Base-by-base conservation (phyloP, 2,797 vertebrate genomes). In the Catamblyrhynchus diadema region DNA sequence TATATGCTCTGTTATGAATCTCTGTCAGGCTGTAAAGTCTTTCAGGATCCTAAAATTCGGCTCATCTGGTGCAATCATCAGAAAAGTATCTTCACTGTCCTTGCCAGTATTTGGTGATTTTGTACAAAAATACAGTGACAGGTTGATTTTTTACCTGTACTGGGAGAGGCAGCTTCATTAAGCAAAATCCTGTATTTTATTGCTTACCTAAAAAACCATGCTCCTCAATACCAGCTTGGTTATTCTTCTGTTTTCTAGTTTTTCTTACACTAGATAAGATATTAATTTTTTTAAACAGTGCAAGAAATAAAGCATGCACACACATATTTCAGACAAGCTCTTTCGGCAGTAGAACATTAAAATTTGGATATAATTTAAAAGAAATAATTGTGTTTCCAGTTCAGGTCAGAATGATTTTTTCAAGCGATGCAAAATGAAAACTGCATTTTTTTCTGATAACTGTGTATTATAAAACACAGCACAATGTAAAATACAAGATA, bases 221-320 rank as follows among this genome's bases (percentile, higher is more conserved):
- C 5, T 51, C n/a, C 42, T 70, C 47, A 74, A 56, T 3, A 59
- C 21, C 6, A 13, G 3, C 0, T 1, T 21, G 4, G 12, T 59
- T 57, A 59, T 28, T 35, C 16, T 64, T 72, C 7, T 32, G 9
- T 61, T 57, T 80, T 81, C 21, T 22, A 18, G 18, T 30, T 75
- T 83, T 80, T 77, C 12, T 17, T 56, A 20, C 42, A 32, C 27
- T 42, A 35, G 30, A 50, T 37, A 75, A 62, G 21, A 50, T 64
- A 45, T 1, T 25, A 0, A 54, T 42, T 69, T 54, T 9, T 60
- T 77, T 56, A 75, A 86, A 77, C 8, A 59, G 33, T 9, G 0
- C 20, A 73, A 72, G 17, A 77, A 72, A 65, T 42, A 9, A 83
- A 77, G 18, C 27, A 48, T 7, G 5, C 14, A 30, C 15, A 54